Evolutionary conservation across 2,797 vertebrate species (phyloP).

Genomic region (Sibirionetta formosa): DNA sequence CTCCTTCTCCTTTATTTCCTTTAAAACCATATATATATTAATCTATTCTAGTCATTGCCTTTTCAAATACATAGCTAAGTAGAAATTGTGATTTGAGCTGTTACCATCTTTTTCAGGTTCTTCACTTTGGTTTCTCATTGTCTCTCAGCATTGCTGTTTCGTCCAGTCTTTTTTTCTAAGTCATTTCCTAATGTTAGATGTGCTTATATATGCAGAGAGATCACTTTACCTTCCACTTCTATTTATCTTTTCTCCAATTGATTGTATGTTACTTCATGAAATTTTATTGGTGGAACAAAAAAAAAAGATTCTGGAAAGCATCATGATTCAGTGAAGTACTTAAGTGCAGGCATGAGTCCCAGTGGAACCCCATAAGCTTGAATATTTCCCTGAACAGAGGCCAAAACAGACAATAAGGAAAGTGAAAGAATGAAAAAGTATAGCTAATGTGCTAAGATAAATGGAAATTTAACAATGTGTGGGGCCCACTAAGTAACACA

Average conservation of each 20-base stretch:
- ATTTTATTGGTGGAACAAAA: not conserved
- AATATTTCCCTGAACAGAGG: not conserved
- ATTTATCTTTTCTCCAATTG: not conserved
- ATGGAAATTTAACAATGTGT: not conserved
- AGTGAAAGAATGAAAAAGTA: not conserved
- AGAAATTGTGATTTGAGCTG: not conserved
- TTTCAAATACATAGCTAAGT: not conserved
- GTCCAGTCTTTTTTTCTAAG: not conserved
- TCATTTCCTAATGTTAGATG: not conserved
- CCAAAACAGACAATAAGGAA: not conserved
- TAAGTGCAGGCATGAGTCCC: not conserved
- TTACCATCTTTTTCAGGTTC: not conserved
- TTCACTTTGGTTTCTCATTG: not conserved
- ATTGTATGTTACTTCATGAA: not conserved
- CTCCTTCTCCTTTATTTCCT: not conserved
- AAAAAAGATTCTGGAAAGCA: not conserved
- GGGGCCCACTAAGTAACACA: not conserved
- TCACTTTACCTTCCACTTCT: not conserved
- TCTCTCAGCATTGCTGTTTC: rapidly evolving
- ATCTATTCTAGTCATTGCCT: not conserved
- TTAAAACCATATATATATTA: not conserved
- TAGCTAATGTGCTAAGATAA: not conserved
- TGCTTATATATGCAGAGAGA: not conserved
- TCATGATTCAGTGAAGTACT: not conserved
- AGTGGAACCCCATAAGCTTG: not conserved